Conservation (phyloP, 2,888 invertebrate genomes). For the Litoditis marina region DNA sequence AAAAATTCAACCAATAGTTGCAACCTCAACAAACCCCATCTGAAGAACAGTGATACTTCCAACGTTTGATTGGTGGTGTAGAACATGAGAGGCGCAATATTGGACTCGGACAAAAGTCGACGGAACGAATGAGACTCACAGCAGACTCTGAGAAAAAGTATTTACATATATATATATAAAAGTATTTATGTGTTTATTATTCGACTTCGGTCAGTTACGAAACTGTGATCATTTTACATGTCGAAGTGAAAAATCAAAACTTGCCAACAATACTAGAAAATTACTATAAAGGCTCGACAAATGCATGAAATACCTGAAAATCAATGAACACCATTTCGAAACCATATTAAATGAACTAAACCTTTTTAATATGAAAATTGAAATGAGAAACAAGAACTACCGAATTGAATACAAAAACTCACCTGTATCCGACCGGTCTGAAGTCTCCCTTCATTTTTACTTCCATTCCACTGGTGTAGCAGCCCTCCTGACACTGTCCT, state of each 20-base stretch:
- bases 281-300: no score
- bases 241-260: no score
- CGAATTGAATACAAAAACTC: no score
- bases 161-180: background rate
- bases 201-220: no score
- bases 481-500: constrained; percentile 19
- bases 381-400: no score
- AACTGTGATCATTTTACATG: no score
- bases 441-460: constrained; percentile 17
- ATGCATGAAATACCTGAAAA: no score
- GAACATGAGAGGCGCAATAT: background rate
- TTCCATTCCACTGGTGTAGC: constrained; percentile 13
- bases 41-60: background rate
- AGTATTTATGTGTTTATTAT: background rate
- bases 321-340: no score
- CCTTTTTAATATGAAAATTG: no score
- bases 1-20: no score
- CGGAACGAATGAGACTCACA: constrained; percentile 6
- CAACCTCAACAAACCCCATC: constrained; percentile 5
- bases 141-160: constrained; percentile 2
- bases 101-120: background rate
- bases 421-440: constrained; percentile 23
- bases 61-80: background rate
- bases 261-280: no score
- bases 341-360: no score